Percentiles rank a stretch among this genome's conserved stretches.
These are phyloP conservation scores for Mylabris phalerata DNA, from an alignment of 1,140 invertebrate species.

Conservation along the genomic window DNA sequence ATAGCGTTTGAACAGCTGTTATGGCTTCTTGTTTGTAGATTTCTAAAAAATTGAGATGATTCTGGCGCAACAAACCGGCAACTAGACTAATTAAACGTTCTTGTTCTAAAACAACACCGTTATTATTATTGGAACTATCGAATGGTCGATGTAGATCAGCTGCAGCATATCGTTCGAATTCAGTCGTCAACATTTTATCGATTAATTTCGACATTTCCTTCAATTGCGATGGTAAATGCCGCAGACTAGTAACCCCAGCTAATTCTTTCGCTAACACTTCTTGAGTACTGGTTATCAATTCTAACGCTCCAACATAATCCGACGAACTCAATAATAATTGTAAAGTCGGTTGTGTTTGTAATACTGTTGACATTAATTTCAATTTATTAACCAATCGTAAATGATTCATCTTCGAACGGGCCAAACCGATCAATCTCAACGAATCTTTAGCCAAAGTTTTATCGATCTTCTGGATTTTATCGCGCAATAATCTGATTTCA, in stretches of 20 bases:
- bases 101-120: constrained; percentile 59
- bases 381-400: constrained; percentile 64
- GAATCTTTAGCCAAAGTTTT: constrained; percentile 72
- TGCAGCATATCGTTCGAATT: constrained; percentile 89
- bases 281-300: constrained; percentile 94
- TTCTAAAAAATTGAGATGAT: constrained; percentile 83
- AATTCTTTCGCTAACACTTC: constrained; percentile 87
- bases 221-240: constrained; percentile 92
- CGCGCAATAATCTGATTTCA: constrained; percentile 67
- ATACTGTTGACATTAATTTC: constrained; percentile 88
- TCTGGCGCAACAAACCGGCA: constrained; percentile 78
- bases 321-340: constrained; percentile 90
- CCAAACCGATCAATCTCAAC: constrained; percentile 66
- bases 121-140: constrained; percentile 36
- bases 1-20: constrained; percentile 77
- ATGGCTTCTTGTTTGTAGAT: constrained; percentile 83
- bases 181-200: constrained; percentile 93
- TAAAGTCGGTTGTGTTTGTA: constrained; percentile 96
- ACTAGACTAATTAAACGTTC: constrained; percentile 84
- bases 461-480: constrained; percentile 66
- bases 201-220: constrained; percentile 94
- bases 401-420: constrained; percentile 57
- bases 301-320: constrained; percentile 95
- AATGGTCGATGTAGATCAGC: constrained; percentile 85
- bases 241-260: constrained; percentile 86